phyloP scores from a whole-genome alignment of 1,140 invertebrate species.

The Anastrepha ludens region DNA sequence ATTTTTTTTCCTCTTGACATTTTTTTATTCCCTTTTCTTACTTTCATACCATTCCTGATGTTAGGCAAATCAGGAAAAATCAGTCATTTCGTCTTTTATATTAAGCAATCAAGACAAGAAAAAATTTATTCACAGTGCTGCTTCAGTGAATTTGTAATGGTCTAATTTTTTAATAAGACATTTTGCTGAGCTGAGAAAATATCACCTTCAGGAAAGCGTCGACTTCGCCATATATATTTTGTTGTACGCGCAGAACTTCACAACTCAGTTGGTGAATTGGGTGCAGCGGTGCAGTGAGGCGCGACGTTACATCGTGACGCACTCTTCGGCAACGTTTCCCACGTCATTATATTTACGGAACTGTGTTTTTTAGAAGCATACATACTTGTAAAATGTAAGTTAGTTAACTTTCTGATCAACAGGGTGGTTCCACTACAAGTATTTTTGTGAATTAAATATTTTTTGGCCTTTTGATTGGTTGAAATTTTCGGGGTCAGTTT shows the following conservation, averaged over 20 bases:
- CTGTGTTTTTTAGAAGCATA: no score
- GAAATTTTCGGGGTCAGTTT: no score
- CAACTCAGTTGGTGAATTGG: constrained; percentile 1
- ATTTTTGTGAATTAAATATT: background rate
- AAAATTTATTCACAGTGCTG: background rate
- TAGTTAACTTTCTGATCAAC: background rate
- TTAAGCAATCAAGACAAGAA: background rate
- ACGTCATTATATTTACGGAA: background rate
- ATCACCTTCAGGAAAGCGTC: background rate
- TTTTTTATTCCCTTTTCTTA: no score
- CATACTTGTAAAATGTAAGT: background rate
- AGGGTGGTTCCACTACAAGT: background rate
- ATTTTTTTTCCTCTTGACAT: no score
- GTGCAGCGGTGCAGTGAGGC: constrained; percentile 5
- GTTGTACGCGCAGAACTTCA: background rate
- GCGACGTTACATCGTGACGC: background rate
- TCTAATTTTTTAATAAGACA: background rate
- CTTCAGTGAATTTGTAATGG: background rate
- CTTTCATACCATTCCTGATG: no score
- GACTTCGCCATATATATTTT: background rate
- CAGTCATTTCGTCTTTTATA: background rate
- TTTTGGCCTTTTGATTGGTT: background rate
- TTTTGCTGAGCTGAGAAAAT: background rate
- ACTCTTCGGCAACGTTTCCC: background rate
- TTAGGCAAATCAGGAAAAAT: no score